Evolutionary conservation across 2,888 invertebrate genomes (phyloP).

Genomic region (Diarsia rubi): DNA sequence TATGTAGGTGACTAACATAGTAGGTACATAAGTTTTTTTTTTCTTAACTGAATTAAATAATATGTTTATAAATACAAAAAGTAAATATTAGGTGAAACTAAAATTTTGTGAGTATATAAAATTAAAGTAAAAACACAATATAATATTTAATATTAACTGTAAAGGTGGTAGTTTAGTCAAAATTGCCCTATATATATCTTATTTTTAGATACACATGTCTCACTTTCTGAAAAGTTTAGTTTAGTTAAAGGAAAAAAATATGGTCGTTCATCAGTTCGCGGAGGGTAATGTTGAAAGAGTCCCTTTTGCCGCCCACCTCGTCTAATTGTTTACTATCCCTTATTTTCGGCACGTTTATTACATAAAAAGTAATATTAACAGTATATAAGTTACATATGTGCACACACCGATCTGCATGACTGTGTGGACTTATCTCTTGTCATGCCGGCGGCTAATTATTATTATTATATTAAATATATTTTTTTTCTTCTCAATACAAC

Average conservation of each 20-base stretch:
- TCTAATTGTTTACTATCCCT: conserved; percentile 27
- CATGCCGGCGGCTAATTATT: not conserved
- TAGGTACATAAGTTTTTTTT: not conserved
- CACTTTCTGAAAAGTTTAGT: conserved; percentile 1
- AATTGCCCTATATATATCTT: not conserved
- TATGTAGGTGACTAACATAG: not conserved
- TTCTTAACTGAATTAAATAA: not conserved
- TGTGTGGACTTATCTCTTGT: no score
- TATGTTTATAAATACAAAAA: not conserved
- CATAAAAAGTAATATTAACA: conserved; percentile 18
- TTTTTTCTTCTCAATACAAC: conserved; percentile 1
- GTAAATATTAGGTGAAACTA: not conserved
- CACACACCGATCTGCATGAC: not conserved
- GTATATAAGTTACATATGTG: not conserved
- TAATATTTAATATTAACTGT: not conserved
- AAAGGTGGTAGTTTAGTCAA: not conserved
- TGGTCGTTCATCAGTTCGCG: conserved; percentile 11
- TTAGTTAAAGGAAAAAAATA: conserved; percentile 5
- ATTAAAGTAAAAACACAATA: not conserved
- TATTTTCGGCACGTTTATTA: conserved; percentile 17
- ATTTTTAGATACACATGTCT: not conserved
- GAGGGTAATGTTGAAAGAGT: conserved; percentile 31
- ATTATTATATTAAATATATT: not conserved
- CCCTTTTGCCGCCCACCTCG: conserved; percentile 19
- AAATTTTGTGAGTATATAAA: not conserved